These are phyloP conservation scores for Meteorus colon DNA, from an alignment of 2,888 invertebrate genomes.

Conservation along the genomic window DNA sequence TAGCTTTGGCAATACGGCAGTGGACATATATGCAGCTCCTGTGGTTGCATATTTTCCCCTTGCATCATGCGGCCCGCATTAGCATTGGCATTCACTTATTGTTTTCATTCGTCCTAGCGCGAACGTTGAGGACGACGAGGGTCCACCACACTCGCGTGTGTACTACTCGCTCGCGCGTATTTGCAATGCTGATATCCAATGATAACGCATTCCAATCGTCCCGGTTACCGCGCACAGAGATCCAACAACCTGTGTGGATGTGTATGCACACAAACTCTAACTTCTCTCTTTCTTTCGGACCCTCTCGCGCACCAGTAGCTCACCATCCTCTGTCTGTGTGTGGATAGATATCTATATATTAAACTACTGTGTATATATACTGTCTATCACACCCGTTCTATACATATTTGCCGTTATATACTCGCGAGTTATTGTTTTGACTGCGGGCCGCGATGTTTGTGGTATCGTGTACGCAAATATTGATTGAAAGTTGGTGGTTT, in stretches of 20 bases:
- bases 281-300: conserved; percentile 8
- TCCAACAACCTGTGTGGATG: conserved; percentile 38
- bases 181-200: conserved; percentile 65
- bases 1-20: conserved; percentile 38
- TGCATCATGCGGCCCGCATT: conserved; percentile 53
- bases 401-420: conserved; percentile 47
- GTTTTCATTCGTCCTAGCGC: conserved; percentile 61
- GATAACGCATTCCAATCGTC: conserved; percentile 66
- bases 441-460: conserved; percentile 50
- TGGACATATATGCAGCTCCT: conserved; percentile 1
- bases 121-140: conserved; percentile 49
- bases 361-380: not conserved
- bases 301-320: not conserved
- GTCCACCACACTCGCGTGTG: conserved; percentile 53
- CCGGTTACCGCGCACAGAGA: conserved; percentile 40
- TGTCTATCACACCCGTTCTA: conserved; percentile 23
- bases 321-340: not conserved
- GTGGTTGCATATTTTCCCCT: conserved; percentile 50
- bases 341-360: not conserved
- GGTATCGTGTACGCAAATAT: conserved; percentile 53
- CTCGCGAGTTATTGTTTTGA: conserved; percentile 60
- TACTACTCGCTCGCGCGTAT: conserved; percentile 54
- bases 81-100: conserved; percentile 64
- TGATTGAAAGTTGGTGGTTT: conserved; percentile 53
- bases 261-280: not conserved